Conservation (phyloP, 2,113 vertebrate genomes). For the Cynoglossus semilaevis region DNA sequence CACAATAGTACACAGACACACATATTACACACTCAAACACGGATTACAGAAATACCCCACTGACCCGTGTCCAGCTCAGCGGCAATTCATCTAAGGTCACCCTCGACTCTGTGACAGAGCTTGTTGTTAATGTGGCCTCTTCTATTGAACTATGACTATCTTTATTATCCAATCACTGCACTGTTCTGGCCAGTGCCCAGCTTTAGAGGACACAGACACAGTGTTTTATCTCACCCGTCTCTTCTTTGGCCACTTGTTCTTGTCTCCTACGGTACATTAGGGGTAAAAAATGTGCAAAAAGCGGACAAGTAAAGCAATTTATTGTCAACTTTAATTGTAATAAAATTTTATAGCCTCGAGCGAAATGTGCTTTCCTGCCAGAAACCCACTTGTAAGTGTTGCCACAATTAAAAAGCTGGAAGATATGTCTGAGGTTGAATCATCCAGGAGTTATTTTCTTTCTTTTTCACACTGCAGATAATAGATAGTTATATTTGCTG, state of each 20-base stretch:
- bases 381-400: conserved; percentile 25
- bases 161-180: conserved; percentile 61
- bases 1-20: conserved; percentile 7
- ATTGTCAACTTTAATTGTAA: conserved; percentile 36
- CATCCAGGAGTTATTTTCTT: conserved; percentile 7
- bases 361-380: conserved; percentile 21
- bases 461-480: background rate
- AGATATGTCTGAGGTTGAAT: conserved; percentile 22
- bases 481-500: conserved; percentile 9
- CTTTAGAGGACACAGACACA: conserved; percentile 45
- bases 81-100: conserved; percentile 62
- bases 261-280: conserved; percentile 35
- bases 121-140: conserved; percentile 45
- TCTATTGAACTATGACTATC: conserved; percentile 47
- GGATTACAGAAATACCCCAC: conserved; percentile 35
- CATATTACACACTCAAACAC: conserved; percentile 21
- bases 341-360: conserved; percentile 28
- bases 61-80: conserved; percentile 48
- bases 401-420: conserved; percentile 37
- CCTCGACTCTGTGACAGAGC: conserved; percentile 42
- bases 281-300: conserved; percentile 10
- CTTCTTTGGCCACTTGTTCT: conserved; percentile 25
- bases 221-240: conserved; percentile 34
- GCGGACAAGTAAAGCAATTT: conserved; percentile 24
- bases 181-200: conserved; percentile 49